Conservation (phyloP, 2,113 vertebrate species). For the Cervus canadensis region DNA sequence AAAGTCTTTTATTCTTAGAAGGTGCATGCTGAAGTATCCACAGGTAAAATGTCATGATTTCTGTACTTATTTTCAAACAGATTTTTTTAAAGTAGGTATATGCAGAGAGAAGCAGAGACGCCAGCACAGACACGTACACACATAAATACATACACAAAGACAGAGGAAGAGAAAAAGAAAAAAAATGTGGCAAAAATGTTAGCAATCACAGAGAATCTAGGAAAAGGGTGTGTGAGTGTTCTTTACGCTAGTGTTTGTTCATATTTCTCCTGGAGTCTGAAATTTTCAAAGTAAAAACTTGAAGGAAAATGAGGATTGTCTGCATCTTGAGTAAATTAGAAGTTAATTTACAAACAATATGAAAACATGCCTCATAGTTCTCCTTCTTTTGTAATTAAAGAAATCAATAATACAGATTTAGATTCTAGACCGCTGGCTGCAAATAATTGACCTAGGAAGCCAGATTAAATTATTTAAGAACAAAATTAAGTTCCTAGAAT, state of each 20-base stretch:
- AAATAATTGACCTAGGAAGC: not conserved
- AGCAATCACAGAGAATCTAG: not conserved
- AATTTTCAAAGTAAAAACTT: not conserved
- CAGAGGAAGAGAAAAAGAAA: not conserved
- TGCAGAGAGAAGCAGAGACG: not conserved
- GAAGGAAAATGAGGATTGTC: not conserved
- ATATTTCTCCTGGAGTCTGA: not conserved
- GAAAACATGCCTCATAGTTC: not conserved
- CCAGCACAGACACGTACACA: not conserved
- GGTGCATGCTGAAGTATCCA: not conserved
- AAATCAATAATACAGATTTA: not conserved
- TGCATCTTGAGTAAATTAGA: not conserved
- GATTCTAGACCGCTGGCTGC: not conserved
- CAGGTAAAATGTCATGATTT: not conserved
- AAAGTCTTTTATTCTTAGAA: not conserved
- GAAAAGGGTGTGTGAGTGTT: not conserved
- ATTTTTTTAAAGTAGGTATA: not conserved
- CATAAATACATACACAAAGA: not conserved
- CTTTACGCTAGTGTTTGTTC: not conserved
- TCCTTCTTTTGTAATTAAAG: slow-evolving; percentile 21
- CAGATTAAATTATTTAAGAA: slow-evolving; percentile 19
- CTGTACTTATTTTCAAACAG: not conserved
- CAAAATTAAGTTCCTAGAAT: not conserved
- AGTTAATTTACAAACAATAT: not conserved
- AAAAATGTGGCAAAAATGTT: not conserved